Evolutionary conservation across 2,888 invertebrate species (phyloP).

Genomic region (Helleia helle): DNA sequence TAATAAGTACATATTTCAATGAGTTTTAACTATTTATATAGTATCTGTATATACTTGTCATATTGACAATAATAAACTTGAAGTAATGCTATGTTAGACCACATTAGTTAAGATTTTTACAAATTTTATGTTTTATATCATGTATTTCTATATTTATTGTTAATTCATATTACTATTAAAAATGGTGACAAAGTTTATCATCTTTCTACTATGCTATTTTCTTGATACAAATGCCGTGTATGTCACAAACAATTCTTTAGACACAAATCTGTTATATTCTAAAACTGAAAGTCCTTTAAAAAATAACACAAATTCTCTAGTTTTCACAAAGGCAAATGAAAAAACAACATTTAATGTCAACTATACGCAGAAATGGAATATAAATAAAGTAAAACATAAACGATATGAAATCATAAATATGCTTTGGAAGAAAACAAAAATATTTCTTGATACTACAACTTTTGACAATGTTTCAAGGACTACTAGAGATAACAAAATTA

Average conservation of each 20-base stretch:
- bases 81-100: too few relatives aligned
- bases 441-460: conserved; percentile 28
- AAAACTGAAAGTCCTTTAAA: not conserved
- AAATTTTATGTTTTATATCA: too few relatives aligned
- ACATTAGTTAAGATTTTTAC: too few relatives aligned
- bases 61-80: too few relatives aligned
- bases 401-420: conserved; percentile 50
- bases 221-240: not conserved
- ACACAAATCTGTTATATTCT: not conserved
- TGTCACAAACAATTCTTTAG: not conserved
- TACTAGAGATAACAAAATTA: conserved; percentile 11
- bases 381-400: conserved; percentile 37
- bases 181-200: too few relatives aligned
- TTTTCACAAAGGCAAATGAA: not conserved
- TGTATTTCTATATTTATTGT: too few relatives aligned
- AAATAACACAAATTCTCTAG: not conserved
- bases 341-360: not conserved
- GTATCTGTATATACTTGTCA: too few relatives aligned
- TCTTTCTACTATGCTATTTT: too few relatives aligned
- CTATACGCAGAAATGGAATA: conserved; percentile 30
- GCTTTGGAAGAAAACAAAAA: conserved; percentile 45
- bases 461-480: conserved; percentile 2
- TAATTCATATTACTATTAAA: too few relatives aligned
- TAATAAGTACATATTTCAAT: too few relatives aligned
- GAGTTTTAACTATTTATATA: too few relatives aligned